These are phyloP conservation scores for Leucozona laternaria DNA, from an alignment of 2,888 invertebrate genomes.

Conservation along the genomic window DNA sequence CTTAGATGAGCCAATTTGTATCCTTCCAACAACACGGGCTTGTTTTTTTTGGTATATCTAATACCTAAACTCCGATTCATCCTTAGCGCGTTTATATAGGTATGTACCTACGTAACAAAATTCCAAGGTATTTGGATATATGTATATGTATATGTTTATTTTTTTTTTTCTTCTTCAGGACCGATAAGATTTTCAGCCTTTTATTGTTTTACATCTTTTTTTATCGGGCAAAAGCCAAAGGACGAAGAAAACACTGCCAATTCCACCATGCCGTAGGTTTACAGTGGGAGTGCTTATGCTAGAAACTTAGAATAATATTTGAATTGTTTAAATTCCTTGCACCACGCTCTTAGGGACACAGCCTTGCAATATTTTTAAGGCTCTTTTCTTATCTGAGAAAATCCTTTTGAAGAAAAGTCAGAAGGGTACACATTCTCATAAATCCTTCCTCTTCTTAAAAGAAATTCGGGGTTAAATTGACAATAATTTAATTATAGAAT, in stretches of 20 bases:
- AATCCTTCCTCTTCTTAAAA: no score
- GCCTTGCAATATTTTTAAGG: no score
- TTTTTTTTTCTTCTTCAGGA: slow-evolving; percentile 38
- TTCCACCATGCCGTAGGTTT: neutral
- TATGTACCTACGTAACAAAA: neutral
- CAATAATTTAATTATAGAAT: no score
- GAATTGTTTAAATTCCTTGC: no score
- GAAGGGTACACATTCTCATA: no score
- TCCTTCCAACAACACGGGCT: slow-evolving; percentile 36
- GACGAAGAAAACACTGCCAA: neutral
- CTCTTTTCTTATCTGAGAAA: no score
- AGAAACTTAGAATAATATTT: neutral
- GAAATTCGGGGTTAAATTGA: no score
- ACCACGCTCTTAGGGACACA: no score
- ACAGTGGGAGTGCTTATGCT: neutral
- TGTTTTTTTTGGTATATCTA: slow-evolving; percentile 1
- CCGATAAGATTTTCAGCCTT: slow-evolving; percentile 54
- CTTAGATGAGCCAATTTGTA: slow-evolving; percentile 68
- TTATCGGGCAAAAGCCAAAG: slow-evolving; percentile 9
- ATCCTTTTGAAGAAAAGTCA: no score
- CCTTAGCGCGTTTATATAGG: neutral
- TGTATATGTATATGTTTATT: slow-evolving; percentile 16
- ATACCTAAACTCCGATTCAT: slow-evolving; percentile 11
- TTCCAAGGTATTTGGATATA: slow-evolving; percentile 23
- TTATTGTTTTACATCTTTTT: slow-evolving; percentile 59